A percentile compares a stretch with the other conserved stretches of the same genome.
These are phyloP conservation scores for Oeneis ivallda DNA, from an alignment of 2,888 invertebrate species.

Conservation along the genomic window DNA sequence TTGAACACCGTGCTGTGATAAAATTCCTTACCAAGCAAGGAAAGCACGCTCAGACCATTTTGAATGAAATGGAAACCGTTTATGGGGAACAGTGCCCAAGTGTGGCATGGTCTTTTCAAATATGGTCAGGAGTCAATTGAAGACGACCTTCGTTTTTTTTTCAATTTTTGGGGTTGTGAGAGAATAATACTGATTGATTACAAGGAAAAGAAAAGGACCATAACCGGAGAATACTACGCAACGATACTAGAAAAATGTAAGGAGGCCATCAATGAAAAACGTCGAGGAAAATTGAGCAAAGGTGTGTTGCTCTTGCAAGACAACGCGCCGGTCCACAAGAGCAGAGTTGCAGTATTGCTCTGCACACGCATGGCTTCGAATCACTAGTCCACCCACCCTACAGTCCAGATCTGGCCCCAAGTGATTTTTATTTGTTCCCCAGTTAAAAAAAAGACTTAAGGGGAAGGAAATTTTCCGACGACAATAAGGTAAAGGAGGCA, in stretches of 20 bases:
- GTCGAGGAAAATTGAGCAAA: constrained; percentile 10
- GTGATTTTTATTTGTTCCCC: constrained; percentile 5
- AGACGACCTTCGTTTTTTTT: constrained; percentile 14
- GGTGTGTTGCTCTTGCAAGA: constrained; percentile 22
- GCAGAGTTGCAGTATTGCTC: constrained; percentile 12
- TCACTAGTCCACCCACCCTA: too few species aligned
- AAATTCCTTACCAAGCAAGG: constrained; percentile 35
- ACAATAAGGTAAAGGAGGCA: neutral
- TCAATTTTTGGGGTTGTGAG: too few species aligned
- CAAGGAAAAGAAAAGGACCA: constrained; percentile 7
- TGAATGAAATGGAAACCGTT: constrained; percentile 36
- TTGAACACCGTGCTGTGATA: too few species aligned
- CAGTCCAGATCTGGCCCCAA: neutral
- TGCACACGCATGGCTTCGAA: neutral
- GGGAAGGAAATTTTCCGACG: neutral
- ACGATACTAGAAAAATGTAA: neutral
- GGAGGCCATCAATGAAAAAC: constrained; percentile 9
- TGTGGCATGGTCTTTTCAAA: neutral
- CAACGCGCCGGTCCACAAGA: constrained; percentile 7
- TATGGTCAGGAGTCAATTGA: neutral
- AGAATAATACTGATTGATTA: too few species aligned
- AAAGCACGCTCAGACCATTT: constrained; percentile 37
- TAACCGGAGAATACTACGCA: constrained; percentile 10
- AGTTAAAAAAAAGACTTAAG: neutral
- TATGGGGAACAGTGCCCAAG: constrained; percentile 40